phyloP scores from a whole-genome alignment of 2,113 vertebrate genomes.

The Clarias macrocephalus region DNA sequence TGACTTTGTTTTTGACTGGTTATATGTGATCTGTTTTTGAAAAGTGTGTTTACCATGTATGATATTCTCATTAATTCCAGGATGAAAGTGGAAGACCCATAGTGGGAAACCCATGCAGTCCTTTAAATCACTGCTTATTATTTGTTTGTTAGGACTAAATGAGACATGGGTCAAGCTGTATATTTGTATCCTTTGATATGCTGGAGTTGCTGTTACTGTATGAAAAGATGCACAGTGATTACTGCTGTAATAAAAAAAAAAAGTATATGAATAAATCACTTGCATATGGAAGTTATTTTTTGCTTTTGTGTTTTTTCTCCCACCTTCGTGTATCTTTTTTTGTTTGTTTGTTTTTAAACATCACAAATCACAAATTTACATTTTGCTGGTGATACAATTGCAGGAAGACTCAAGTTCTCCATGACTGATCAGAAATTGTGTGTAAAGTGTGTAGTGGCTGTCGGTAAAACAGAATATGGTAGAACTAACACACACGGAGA shows the following conservation, averaged over 20 bases:
- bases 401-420: not conserved
- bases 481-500: not conserved
- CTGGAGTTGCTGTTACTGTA: slow-evolving; percentile 47
- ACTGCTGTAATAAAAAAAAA: slow-evolving; percentile 25
- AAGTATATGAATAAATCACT: not conserved
- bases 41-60: not conserved
- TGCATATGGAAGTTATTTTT: not conserved
- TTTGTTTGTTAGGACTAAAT: not conserved
- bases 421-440: not conserved
- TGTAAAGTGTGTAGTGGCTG: not conserved
- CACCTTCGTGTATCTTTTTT: too few relatives aligned
- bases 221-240: not conserved
- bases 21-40: not conserved
- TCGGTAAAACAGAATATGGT: not conserved
- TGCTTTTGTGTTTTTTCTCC: not conserved
- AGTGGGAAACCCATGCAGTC: not conserved
- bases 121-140: not conserved
- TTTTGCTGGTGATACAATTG: not conserved
- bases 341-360: not conserved
- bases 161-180: slow-evolving; percentile 4
- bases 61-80: not conserved
- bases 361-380: not conserved
- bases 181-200: slow-evolving; percentile 3
- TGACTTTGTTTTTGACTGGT: not conserved
- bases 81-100: not conserved